Evolutionary conservation across 2,113 vertebrate species (phyloP).

Genomic region (Atractosteus spatula): DNA sequence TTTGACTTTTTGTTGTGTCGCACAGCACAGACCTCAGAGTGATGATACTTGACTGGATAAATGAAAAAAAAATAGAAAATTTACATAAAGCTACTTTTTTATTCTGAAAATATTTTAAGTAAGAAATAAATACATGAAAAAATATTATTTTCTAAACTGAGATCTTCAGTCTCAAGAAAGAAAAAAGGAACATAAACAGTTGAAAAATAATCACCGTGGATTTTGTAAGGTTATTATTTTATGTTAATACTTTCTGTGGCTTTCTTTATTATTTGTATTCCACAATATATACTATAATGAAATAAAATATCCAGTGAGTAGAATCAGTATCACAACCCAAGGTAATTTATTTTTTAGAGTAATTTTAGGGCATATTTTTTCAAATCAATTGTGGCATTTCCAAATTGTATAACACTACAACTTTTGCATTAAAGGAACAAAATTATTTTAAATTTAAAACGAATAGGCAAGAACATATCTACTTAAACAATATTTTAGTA

Average conservation of each 20-base stretch:
- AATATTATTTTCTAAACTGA: conserved; percentile 39
- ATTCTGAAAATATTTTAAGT: conserved; percentile 72
- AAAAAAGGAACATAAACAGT: conserved; percentile 23
- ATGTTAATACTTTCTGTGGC: conserved; percentile 7
- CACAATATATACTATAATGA: conserved; percentile 9
- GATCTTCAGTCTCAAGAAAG: conserved; percentile 24
- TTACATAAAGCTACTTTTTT: conserved; percentile 66
- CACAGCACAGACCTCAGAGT: conserved; percentile 52
- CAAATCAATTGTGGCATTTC: no score
- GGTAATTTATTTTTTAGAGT: no score
- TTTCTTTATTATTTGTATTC: conserved; percentile 8
- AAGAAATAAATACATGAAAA: conserved; percentile 71
- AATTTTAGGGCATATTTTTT: no score
- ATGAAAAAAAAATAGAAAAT: conserved; percentile 51
- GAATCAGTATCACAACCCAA: not conserved
- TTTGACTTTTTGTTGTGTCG: conserved; percentile 65
- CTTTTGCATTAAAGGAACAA: no score
- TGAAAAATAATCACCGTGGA: not conserved
- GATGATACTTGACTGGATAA: conserved; percentile 24
- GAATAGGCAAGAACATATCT: no score
- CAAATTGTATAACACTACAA: no score
- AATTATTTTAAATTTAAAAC: no score
- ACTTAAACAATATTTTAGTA: no score
- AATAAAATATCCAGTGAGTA: conserved; percentile 8
- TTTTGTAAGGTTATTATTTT: conserved; percentile 2